Evolutionary conservation across 2,113 vertebrate species (phyloP).

Genomic region (Hiodon alosoides): DNA sequence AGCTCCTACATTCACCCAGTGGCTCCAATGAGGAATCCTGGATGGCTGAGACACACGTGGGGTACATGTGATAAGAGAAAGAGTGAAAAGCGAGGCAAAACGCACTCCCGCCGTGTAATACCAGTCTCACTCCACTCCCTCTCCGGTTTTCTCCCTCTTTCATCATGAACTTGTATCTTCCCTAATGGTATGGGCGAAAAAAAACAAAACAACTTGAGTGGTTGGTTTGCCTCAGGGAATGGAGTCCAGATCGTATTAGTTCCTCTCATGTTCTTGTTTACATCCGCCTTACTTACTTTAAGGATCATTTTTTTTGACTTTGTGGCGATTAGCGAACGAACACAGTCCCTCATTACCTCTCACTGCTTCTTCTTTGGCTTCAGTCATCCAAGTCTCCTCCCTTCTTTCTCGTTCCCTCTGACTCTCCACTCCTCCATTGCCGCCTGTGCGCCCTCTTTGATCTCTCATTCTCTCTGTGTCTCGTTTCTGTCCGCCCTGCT

Average conservation of each 20-base stretch:
- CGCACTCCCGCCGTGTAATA: too few relatives aligned
- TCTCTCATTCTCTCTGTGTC: constrained; percentile 16
- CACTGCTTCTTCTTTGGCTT: background rate
- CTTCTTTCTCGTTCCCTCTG: background rate
- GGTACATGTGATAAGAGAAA: too few relatives aligned
- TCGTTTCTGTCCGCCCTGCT: background rate
- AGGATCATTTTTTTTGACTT: background rate
- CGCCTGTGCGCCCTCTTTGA: background rate
- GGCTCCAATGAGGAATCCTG: too few relatives aligned
- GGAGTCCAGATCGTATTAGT: constrained; percentile 34
- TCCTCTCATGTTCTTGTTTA: constrained; percentile 30
- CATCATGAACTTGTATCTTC: background rate
- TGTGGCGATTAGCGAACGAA: background rate
- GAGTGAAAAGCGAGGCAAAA: too few relatives aligned
- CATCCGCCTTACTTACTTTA: too few relatives aligned
- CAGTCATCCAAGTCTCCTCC: background rate
- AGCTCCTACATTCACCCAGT: too few relatives aligned
- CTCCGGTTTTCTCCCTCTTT: background rate
- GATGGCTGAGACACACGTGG: too few relatives aligned
- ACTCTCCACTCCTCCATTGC: background rate
- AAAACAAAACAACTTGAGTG: background rate
- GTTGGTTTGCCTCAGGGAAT: background rate
- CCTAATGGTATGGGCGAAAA: background rate
- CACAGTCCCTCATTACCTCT: constrained; percentile 4
- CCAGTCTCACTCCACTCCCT: too few relatives aligned